Base-by-base conservation (phyloP, 2,113 vertebrate genomes). In the Vidua macroura region DNA sequence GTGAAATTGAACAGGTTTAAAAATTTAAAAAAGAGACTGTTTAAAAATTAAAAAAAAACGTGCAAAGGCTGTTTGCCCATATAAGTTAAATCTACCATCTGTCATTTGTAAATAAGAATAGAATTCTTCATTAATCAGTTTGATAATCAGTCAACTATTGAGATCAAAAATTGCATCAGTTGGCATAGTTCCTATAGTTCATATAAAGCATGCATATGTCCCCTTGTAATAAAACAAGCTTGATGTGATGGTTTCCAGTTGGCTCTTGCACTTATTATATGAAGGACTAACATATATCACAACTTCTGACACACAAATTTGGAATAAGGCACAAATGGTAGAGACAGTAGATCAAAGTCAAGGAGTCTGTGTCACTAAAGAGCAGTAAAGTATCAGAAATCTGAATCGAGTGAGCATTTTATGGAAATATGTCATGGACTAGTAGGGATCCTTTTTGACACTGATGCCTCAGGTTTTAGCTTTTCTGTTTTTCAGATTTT, bases 221-320 rank as follows among this genome's bases (percentile, higher is more conserved):
- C 79, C 89, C 39, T 58, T 86, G 92, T 95, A 87, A 83, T 95
- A 94, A 96, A 97, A 90, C 91, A 93, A 88, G 79, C 89, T 90
- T 68, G 83, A 95, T 69, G 49, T 78, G 89, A 95, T 92, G 93
- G 72, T 94, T 95, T 95, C 89, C 94, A 95, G 91, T 97, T 95
- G 96, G 94, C 90, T 96, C 82, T 84, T 94, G 92, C 91, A 91
- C 92, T 97, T 97, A 93, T 7, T 96, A 92, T 96, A 90, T 92
- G 92, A 96, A 96, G 64, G 53, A 88, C 92, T 96, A 91, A 82
- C 76, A 86, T 97, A 73, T 49, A 95, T 98, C 95, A 95, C 89
- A 88, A 83, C 69, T 97, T 97, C 63, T 92, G 96, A 94, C 86
- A 85, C 52, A 75, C 80, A 80, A 51, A 93, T 96, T 95, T 95